Evolutionary conservation across 2,113 vertebrate species (phyloP).

Genomic region (Seriola quinqueradiata): DNA sequence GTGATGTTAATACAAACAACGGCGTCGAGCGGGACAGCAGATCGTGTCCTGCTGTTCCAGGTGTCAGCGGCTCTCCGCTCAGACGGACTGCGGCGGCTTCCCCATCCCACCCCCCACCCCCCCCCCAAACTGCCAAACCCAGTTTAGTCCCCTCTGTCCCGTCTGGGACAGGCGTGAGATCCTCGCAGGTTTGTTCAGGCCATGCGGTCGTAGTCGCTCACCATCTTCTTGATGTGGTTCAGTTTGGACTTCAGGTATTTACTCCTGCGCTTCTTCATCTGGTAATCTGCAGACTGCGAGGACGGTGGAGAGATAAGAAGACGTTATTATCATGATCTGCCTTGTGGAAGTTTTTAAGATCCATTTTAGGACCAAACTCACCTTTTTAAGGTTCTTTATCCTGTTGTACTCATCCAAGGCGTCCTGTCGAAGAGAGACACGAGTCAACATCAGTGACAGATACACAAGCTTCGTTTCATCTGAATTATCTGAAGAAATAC

Average conservation of each 20-base stretch:
- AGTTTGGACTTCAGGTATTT: constrained; percentile 91
- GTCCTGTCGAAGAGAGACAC: constrained; percentile 72
- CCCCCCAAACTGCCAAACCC: background rate
- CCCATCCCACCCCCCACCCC: background rate
- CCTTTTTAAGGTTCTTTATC: constrained; percentile 83
- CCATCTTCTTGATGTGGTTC: constrained; percentile 91
- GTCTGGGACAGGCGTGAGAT: background rate
- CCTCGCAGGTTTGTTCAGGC: constrained; percentile 46
- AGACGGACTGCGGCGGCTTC: background rate
- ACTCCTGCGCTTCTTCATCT: constrained; percentile 87
- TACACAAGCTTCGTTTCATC: background rate
- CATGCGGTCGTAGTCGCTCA: constrained; percentile 86
- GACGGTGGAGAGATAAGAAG: background rate
- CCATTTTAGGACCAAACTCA: constrained; percentile 50
- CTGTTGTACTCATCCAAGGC: constrained; percentile 85
- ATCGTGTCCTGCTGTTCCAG: too few species aligned
- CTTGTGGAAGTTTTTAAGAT: background rate
- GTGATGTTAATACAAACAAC: constrained; percentile 33
- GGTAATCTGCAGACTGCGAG: constrained; percentile 87
- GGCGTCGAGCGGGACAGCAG: too few species aligned
- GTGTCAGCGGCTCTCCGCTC: constrained; percentile 8
- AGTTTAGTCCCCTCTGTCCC: background rate
- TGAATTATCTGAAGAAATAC: too few species aligned
- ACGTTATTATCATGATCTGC: background rate
- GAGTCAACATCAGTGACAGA: background rate